Evolutionary conservation across 2,888 invertebrate genomes (phyloP), one percentile per base, ranked within the genome.

Genomic region (Coleophora flavipennella): DNA sequence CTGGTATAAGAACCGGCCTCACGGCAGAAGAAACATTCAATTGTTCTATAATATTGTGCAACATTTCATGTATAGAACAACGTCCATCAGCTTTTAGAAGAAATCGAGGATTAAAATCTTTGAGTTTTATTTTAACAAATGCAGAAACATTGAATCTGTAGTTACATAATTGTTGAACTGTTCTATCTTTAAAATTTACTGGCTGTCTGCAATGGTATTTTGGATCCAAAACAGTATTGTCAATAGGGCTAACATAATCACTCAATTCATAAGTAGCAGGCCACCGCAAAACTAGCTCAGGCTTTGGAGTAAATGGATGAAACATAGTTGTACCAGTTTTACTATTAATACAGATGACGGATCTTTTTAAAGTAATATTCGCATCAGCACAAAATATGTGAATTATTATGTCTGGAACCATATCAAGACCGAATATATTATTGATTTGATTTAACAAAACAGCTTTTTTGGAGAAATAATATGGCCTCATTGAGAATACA

Each of bases 11-110:
- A 28, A 83, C 67, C 38, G 74, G 68, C 40, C 66, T 66, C 38
- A 36, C 29, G 26, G 71, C 51, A 14, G 67, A 51, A 40, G 76
- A 50, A 26, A 65, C 46, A 31, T 62, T 31, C 29, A 89, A 58
- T 48, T 71, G 78, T 47, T 81, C 67, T 46, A 69, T 66, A 32
- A 89, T 46, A 27, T 84, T 65, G 47, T 85, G 53, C 52, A 89
- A 74, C 80, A 88, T 86, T 49, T 81, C 65, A 33, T 68, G 57
- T 12, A 68, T 49, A 14, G 83, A 59, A 29, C 70, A 66, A 27
- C 89, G 72, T 1, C 87, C 89, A 62, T 90, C 89, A 34, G 90
- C 55, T 65, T 86, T 87, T 25, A 90, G 71, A 31, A 88, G 71
- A 55, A 70, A 67, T 50, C 87, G 84, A 1, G 88, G 86, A 53